Conservation (phyloP, 2,888 invertebrate species). For the Trimorus sp. region DNA sequence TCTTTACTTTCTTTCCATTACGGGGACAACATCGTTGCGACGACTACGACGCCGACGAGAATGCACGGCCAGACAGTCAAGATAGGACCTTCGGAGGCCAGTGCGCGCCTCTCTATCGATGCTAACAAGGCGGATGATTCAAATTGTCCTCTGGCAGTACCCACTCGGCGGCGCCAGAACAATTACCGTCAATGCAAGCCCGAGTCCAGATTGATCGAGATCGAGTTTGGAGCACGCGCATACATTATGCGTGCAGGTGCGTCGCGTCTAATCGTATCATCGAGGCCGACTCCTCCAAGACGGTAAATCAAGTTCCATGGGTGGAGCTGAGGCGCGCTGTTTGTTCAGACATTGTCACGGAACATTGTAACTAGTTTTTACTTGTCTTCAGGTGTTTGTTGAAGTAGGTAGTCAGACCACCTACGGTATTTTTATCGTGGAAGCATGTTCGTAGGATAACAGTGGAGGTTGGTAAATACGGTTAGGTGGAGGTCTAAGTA, state of each 20-base stretch:
- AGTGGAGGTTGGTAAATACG: too few relatives aligned
- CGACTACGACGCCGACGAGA: slow-evolving; percentile 15
- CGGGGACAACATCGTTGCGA: slow-evolving; percentile 40
- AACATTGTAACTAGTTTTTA: too few relatives aligned
- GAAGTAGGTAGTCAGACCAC: too few relatives aligned
- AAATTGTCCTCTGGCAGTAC: slow-evolving; percentile 63
- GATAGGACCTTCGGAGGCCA: slow-evolving; percentile 41
- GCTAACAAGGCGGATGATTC: slow-evolving; percentile 74
- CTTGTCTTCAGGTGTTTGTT: too few relatives aligned
- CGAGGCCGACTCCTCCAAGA: slow-evolving; percentile 15
- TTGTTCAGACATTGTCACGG: slow-evolving; percentile 2
- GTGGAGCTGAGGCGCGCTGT: background rate
- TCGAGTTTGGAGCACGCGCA: slow-evolving; percentile 63
- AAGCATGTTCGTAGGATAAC: too few relatives aligned
- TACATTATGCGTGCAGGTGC: slow-evolving; percentile 43
- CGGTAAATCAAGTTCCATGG: slow-evolving; percentile 16
- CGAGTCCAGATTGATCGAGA: slow-evolving; percentile 63
- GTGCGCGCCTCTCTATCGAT: slow-evolving; percentile 67
- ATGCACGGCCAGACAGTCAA: slow-evolving; percentile 35
- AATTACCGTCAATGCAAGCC: slow-evolving; percentile 67
- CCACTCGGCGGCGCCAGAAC: slow-evolving; percentile 62
- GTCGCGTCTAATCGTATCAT: slow-evolving; percentile 36
- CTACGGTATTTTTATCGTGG: too few relatives aligned
- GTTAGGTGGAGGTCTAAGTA: too few relatives aligned
- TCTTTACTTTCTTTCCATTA: slow-evolving; percentile 63